phyloP scores from a whole-genome alignment of 2,797 vertebrate genomes.

The Carapus acus region DNA sequence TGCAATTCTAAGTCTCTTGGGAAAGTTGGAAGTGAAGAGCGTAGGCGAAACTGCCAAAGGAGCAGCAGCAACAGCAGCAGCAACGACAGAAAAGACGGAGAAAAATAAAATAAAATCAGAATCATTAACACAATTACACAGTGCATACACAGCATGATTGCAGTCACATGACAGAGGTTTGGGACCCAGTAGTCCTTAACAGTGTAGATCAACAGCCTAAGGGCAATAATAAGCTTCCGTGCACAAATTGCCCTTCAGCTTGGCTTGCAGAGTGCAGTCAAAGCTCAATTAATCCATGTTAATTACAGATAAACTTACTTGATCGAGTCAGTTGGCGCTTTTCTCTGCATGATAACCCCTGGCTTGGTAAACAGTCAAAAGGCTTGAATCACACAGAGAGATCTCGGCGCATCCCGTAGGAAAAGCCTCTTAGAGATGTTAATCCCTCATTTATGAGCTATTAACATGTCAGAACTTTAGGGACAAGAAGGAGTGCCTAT shows the following conservation, averaged over 20 bases:
- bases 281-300: constrained; percentile 66
- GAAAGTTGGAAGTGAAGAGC: too few species aligned
- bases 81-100: constrained; percentile 5
- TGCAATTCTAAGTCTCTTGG: too few species aligned
- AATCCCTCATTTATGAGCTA: constrained; percentile 52
- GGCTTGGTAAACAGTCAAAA: constrained; percentile 45
- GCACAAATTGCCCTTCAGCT: constrained; percentile 59
- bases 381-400: constrained; percentile 22
- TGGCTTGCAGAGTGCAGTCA: constrained; percentile 52
- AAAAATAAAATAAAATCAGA: not conserved
- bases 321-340: constrained; percentile 52
- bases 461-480: constrained; percentile 43
- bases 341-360: constrained; percentile 53
- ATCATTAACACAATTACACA: constrained; percentile 28
- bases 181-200: constrained; percentile 36
- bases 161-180: constrained; percentile 34
- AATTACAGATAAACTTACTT: constrained; percentile 70
- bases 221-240: constrained; percentile 48
- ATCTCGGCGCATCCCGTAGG: constrained; percentile 30
- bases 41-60: too few species aligned
- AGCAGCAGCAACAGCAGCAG: not conserved
- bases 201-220: constrained; percentile 50
- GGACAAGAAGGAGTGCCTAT: constrained; percentile 16
- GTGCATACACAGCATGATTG: constrained; percentile 27
- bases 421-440: constrained; percentile 31